These are phyloP conservation scores for Heptranchias perlo DNA, from an alignment of 2,113 vertebrate species.

Conservation along the genomic window DNA sequence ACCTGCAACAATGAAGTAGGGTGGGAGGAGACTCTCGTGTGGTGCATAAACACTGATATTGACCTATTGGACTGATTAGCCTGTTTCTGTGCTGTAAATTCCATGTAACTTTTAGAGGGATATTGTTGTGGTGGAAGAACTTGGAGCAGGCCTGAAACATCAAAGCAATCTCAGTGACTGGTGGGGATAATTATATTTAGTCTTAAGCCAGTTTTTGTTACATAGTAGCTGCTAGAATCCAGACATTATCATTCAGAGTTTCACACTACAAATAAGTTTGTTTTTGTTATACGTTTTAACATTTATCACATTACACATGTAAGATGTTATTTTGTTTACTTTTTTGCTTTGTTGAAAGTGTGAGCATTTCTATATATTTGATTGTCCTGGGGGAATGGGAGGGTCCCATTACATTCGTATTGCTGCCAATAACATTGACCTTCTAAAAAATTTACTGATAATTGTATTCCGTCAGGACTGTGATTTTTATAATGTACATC, in stretches of 20 bases:
- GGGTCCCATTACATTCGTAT: neutral
- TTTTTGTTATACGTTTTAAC: neutral
- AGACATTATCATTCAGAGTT: neutral
- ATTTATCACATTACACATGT: neutral
- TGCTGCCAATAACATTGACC: neutral
- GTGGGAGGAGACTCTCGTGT: too few relatives aligned
- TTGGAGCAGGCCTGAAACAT: neutral
- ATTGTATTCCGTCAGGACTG: neutral
- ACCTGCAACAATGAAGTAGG: neutral
- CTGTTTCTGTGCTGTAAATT: too few relatives aligned
- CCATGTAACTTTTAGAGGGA: neutral
- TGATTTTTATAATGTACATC: neutral
- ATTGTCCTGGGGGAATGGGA: neutral
- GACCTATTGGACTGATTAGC: too few relatives aligned
- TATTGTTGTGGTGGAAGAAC: neutral
- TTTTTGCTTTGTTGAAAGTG: neutral
- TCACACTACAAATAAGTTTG: neutral
- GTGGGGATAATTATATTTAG: neutral
- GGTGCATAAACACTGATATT: too few relatives aligned
- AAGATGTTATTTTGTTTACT: neutral
- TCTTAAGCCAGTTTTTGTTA: neutral
- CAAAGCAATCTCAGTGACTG: neutral
- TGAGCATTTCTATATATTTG: neutral
- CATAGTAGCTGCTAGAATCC: neutral
- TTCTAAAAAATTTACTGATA: neutral